Percentiles rank a stretch among this genome's conserved stretches.
These are phyloP conservation scores for Drosophila pseudoananassae DNA, from an alignment of 1,140 invertebrate species.

Conservation along the genomic window DNA sequence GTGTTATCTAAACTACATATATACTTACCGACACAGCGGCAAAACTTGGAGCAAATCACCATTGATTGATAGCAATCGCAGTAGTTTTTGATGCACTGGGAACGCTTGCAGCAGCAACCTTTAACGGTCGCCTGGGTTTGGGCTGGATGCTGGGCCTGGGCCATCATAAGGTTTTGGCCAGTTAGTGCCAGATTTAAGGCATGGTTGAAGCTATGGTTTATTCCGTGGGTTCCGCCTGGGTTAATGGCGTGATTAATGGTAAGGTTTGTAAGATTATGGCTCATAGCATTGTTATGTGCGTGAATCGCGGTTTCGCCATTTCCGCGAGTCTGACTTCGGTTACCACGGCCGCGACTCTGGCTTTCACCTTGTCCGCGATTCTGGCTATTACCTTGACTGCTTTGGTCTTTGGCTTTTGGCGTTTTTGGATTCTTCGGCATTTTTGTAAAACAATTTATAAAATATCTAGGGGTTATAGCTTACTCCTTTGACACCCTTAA, in stretches of 20 bases:
- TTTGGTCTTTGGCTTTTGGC: too few relatives aligned
- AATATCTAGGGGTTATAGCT: not conserved
- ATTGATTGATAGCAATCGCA: conserved; percentile 77
- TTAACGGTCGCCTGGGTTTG: conserved; percentile 31
- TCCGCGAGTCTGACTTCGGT: not conserved
- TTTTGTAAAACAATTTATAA: not conserved
- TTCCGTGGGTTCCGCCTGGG: not conserved
- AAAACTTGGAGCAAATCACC: conserved; percentile 48
- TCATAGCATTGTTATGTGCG: not conserved
- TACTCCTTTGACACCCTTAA: not conserved
- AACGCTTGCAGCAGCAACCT: conserved; percentile 66
- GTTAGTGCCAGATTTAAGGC: not conserved
- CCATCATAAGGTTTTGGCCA: not conserved
- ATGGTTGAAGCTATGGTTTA: not conserved
- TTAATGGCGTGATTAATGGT: not conserved
- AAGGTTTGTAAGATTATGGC: not conserved
- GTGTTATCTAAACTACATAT: too few relatives aligned
- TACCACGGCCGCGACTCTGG: not conserved
- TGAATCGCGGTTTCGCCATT: too few relatives aligned
- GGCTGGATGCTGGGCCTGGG: not conserved
- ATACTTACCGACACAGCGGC: conserved; percentile 61
- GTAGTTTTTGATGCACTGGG: conserved; percentile 72
- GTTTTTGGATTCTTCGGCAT: not conserved
- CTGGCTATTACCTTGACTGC: not conserved
- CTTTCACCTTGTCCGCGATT: not conserved